A percentile compares a stretch with the other conserved stretches of the same genome.
Conservation (phyloP, 2,888 invertebrate species). For the Mesoligia furuncula region DNA sequence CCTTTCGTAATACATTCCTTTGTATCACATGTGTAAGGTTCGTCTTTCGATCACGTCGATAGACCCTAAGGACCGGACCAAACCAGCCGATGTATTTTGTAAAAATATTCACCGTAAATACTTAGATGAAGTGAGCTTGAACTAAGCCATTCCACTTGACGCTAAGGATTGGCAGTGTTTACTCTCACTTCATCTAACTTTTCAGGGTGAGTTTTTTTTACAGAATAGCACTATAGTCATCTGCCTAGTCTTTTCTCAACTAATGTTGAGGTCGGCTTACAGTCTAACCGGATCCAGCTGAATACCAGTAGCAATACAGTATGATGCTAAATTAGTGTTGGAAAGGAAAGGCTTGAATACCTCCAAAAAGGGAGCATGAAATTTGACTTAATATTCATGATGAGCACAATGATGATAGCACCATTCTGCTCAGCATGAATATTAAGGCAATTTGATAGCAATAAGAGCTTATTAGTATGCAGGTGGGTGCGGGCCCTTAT, state of each 20-base stretch:
- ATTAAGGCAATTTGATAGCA: conserved; percentile 18
- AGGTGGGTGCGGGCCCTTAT: conserved; percentile 20
- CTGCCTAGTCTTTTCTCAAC: too few species aligned
- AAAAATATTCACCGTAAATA: too few species aligned
- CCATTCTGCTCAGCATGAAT: conserved; percentile 2
- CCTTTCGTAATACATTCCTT: not conserved
- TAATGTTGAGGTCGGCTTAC: too few species aligned
- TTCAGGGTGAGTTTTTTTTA: too few species aligned
- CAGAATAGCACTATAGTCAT: too few species aligned
- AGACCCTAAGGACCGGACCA: not conserved
- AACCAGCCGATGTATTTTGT: too few species aligned
- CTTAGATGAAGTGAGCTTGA: too few species aligned
- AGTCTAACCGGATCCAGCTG: too few species aligned
- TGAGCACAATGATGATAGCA: conserved; percentile 27
- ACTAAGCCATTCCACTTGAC: too few species aligned
- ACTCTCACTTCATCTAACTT: too few species aligned
- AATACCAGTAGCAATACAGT: too few species aligned
- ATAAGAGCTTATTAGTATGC: conserved; percentile 39
- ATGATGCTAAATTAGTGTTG: not conserved
- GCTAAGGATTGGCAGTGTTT: too few species aligned
- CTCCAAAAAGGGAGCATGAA: not conserved
- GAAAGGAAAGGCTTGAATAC: not conserved
- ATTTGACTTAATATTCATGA: conserved; percentile 24
- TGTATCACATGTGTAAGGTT: not conserved
- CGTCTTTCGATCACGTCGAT: not conserved